Evolutionary conservation across 2,888 invertebrate genomes (phyloP), one percentile per base, ranked within the genome.

Genomic region (Ceriagrion tenellum): DNA sequence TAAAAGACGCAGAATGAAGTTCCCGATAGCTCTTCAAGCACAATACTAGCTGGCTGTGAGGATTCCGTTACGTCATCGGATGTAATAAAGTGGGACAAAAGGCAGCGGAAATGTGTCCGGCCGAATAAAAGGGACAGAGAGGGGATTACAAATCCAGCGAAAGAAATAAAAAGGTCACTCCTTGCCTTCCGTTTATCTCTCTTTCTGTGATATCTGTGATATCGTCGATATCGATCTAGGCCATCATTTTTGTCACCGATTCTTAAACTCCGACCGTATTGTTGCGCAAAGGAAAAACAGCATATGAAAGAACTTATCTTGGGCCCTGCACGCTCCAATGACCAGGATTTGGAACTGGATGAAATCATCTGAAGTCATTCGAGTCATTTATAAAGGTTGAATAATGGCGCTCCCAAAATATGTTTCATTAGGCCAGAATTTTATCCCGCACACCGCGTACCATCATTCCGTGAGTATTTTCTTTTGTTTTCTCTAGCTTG

Each of bases 51-150:
- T 35, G 35, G 35, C 35, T 12, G 35, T 35, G 81, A 81, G 81
- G 81, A 81, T 81, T 35, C 81, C 26, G 81, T 81, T 81, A 35
- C 81, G 81, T 81, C 2, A 35, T 35, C 35, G 81, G 30, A 81
- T 81, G 35, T 81, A 81, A 81, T 35, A 81, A 81, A 81, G 81
- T 81, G 35, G 81, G 81, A 81, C 30, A 81, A 81, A 81, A 35
- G 30, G 81, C 16, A 81, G 81, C 30, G 35, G 81, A 81, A 81
- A 81, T 81, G 81, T 81, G 81, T 35, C 81, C 81, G 26, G 0
- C 30, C 81, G 35, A 81, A 81, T 81, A 81, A 35, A 81, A 81
- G 30, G 81, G 30, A 30, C 81, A 35, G 81, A 81, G 81, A 81
- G 35, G 26, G 47, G 13, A 81, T 35, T 81, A 81, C 81, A 35